Percentiles rank a stretch among this genome's conserved stretches.
Conservation (phyloP, 2,888 invertebrate species). For the Hypomecis punctinalis region DNA sequence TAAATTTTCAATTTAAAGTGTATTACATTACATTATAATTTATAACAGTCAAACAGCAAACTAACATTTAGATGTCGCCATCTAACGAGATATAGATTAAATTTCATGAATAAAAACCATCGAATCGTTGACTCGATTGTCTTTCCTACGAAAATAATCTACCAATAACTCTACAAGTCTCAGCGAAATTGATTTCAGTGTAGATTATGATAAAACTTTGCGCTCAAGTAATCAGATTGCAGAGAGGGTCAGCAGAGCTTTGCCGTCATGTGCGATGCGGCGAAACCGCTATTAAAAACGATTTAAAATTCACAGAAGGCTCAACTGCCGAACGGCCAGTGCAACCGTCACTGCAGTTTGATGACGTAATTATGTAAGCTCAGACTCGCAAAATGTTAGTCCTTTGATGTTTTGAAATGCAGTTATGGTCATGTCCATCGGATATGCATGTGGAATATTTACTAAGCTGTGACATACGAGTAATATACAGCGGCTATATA, state of each 20-base stretch:
- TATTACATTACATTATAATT: too few relatives aligned
- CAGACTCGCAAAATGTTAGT: slow-evolving; percentile 62
- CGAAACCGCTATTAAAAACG: slow-evolving; percentile 75
- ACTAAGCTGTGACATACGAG: slow-evolving; percentile 33
- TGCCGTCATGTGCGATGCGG: slow-evolving; percentile 58
- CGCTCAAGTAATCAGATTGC: slow-evolving; percentile 65
- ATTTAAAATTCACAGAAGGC: slow-evolving; percentile 83
- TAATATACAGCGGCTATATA: background rate
- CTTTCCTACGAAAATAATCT: too few relatives aligned
- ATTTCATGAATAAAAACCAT: too few relatives aligned
- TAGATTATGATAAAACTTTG: slow-evolving; percentile 25
- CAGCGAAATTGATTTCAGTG: too few relatives aligned
- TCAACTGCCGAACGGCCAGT: slow-evolving; percentile 64
- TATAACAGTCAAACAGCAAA: too few relatives aligned
- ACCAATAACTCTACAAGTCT: too few relatives aligned
- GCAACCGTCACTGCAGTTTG: slow-evolving; percentile 71
- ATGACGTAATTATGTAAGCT: slow-evolving; percentile 75
- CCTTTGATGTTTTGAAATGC: slow-evolving; percentile 71
- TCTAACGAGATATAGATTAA: too few relatives aligned
- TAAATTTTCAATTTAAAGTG: too few relatives aligned
- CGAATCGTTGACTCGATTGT: too few relatives aligned
- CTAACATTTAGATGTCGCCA: too few relatives aligned
- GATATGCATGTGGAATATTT: slow-evolving; percentile 39
- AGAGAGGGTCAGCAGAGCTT: slow-evolving; percentile 59
- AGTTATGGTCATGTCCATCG: slow-evolving; percentile 47